Base-by-base conservation (phyloP, 53 echinoderm and acorn worm genomes). In the Stichopus horrens region DNA sequence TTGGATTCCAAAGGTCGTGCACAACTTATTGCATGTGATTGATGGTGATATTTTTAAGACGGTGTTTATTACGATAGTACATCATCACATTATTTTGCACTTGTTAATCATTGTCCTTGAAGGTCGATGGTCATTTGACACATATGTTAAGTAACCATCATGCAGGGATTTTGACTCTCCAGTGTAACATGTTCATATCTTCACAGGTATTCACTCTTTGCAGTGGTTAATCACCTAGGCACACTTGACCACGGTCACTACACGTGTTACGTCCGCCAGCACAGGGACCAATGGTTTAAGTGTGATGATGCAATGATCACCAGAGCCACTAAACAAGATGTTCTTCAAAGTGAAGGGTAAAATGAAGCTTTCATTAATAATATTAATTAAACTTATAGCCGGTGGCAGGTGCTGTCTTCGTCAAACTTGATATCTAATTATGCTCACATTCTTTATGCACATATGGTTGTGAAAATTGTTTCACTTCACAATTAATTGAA, bases 271-370 rank as follows among this genome's bases (percentile, higher is more conserved):
- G 93, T 99, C 83, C 91, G 99, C 88, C 99, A 99, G 74, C 99
- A 99, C 79, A 93, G 91, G 71, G 96, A 99, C 75, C 99, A 99
- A 71, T 99, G 99, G 99, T 99, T 99, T 81, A 99, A 95, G 76
- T 99, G 99, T 92, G 99, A 99, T 75, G 99, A 99, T 52, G 99
- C 99, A 21, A 88, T 95, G 65, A 99, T 99, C 68, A 99, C 96
- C 19, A 94, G 94, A 86, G 96, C 96, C 65, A 93, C 90, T 37
- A 76, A 91, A 58, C 94, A 94, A 73, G 99, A 99, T 76, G 99
- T 99, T 60, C 92, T 99, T 11, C 91, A 99, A n/a, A 99, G 99
- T 88, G 99, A 99, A 90, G 99, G 99, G 99, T 99, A 92, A 76
- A 91, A 87, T 19, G 9, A 59, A 11, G 5, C 9, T 56, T 83